Base-by-base conservation (phyloP, 2,888 invertebrate genomes). In the Euphydryas editha region DNA sequence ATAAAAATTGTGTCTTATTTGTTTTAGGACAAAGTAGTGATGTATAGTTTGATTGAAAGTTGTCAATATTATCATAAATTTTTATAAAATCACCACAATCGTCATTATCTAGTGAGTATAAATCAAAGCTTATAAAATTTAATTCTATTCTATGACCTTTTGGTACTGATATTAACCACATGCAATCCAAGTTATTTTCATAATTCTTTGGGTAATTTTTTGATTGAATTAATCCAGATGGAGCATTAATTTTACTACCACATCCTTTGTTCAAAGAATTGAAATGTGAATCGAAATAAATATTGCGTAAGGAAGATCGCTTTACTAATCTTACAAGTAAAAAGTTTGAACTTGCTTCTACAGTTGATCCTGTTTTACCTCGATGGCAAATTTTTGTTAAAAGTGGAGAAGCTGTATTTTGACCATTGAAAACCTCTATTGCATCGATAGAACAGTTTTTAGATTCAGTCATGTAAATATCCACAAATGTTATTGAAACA, bases 201-300 rank as follows among this genome's bases (percentile, higher is more conserved):
- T 98, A 98, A 77, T 95, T 95, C 63, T 94, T 85, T 0, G 99
- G 99, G 86, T 97, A 99, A 80, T 97, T 96, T 11, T 96, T 95
- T 0, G 98, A 97, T 75, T 94, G 93, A 66, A 99, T 95, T 0
- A 86, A 80, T 0, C 98, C 98, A 5, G 90, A 88, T 0, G 90
- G 84, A 0, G 95, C 83, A 0, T 84, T 86, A 68, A 96, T 93
- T 65, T 77, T 84, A 0, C 98, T 98, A 1, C 98, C 98, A 82
- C 98, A 99, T 61, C 93, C 95, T 92, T 88, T 73, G 64, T 70
- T 75, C 36, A 60, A 65, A 1, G 85, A 78, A 63, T 70, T 62
- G 73, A 83, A 92, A 10, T n/a, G 81, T 79, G 55, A 95, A 94
- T 51, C 79, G 81, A 88, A 98, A 96, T 69, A 97, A 95, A 82